These are phyloP conservation scores for Callopanchax toddi DNA, from an alignment of 2,113 vertebrate species.

Conservation along the genomic window DNA sequence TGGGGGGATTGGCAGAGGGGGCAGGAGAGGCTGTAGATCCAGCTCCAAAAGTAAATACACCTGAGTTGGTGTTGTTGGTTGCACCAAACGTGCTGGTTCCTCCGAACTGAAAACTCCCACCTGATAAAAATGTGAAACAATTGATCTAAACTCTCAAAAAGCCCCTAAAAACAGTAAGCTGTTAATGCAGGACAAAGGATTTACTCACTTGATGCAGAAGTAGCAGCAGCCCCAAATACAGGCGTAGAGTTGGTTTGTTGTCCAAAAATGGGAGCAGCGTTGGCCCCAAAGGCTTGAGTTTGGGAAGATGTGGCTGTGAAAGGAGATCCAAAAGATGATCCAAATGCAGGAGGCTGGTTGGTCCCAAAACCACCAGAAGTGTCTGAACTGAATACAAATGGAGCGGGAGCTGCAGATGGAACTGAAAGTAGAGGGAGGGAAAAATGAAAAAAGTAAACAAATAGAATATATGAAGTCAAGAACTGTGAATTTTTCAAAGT, in stretches of 20 bases:
- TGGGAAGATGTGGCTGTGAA: slow-evolving; percentile 83
- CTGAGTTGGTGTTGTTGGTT: slow-evolving; percentile 56
- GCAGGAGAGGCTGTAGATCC: slow-evolving; percentile 62
- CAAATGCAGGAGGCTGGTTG: slow-evolving; percentile 85
- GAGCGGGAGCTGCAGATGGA: slow-evolving; percentile 68
- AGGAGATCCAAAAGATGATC: slow-evolving; percentile 85
- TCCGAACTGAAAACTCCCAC: slow-evolving; percentile 89
- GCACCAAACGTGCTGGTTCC: slow-evolving; percentile 82
- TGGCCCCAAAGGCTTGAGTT: slow-evolving; percentile 85
- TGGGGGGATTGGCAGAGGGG: slow-evolving; percentile 67
- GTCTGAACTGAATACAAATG: slow-evolving; percentile 85
- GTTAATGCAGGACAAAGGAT: not conserved
- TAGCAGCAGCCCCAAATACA: slow-evolving; percentile 80
- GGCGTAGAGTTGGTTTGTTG: slow-evolving; percentile 83
- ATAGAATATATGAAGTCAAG: too few relatives aligned
- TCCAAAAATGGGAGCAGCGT: slow-evolving; percentile 83
- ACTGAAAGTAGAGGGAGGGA: slow-evolving; percentile 75
- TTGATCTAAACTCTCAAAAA: not conserved
- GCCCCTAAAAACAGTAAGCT: not conserved
- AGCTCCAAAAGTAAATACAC: slow-evolving; percentile 89
- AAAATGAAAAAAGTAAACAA: slow-evolving; percentile 33
- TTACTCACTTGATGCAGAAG: slow-evolving; percentile 82
- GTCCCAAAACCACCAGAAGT: slow-evolving; percentile 82
- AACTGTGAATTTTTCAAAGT: not conserved
- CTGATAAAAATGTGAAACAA: slow-evolving; percentile 48